Evolutionary conservation across 2,888 invertebrate genomes (phyloP), one percentile per base, ranked within the genome.

Genomic region (Pseudoips prasinana): DNA sequence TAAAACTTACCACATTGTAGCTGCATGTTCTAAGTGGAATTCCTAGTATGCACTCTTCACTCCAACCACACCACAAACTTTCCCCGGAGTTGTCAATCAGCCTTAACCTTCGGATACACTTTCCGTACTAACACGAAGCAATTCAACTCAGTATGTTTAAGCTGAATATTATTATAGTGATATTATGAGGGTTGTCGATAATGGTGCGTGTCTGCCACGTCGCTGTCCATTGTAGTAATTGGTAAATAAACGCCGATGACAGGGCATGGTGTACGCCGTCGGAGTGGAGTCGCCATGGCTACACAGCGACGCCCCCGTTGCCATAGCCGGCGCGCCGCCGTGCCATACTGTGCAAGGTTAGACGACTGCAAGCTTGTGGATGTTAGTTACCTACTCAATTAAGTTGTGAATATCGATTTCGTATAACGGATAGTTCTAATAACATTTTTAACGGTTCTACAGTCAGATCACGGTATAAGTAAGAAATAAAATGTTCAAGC

Each of bases 171-270:
- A 42, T 29, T 24, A 32, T 31, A 38, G 29, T 44, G 54, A 58
- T 51, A 41, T 52, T 60, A 66, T 33, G 38, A 40, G 28, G 43
- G 51, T 52, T 46, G 56, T 57, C 49, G 55, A 57, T 58, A 42
- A 29, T 32, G 26, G 45, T 57, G 57, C 66, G 64, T 61, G 65
- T 58, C 58, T 29, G 45, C 58, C 61, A 58, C 62, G 46, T 52
- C 53, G 47, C 49, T 67, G 66, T 63, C 68, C 63, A 66, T 61
- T 64, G 62, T 58, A 60, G 59, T 74, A 65, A 74, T 75, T 73
- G 65, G 75, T 79, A 80, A 79, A 78, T 77, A 79, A 73, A 77
- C 68, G 64, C 39, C 42, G 48, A 46, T 64, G 65, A 69, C 64
- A 62, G 54, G 39, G 46, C 46, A 59, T 54, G 54, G 46, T 60